Conservation (phyloP, 2,113 vertebrate genomes). For the Gymnogyps californianus region DNA sequence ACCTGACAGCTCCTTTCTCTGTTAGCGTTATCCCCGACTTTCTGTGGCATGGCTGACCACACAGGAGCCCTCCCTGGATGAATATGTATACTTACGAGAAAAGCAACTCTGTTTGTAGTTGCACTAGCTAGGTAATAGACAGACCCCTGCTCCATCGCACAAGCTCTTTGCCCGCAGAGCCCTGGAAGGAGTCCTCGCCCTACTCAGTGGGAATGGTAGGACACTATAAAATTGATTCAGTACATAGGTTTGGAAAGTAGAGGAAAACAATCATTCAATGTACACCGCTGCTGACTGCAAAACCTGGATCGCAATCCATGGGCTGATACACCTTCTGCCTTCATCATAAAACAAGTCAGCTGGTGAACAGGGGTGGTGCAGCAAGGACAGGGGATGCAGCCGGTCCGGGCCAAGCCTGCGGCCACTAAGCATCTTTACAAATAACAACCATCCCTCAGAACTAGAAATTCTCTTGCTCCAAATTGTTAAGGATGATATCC, state of each 20-base stretch:
- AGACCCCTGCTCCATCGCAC: not conserved
- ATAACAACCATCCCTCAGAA: not conserved
- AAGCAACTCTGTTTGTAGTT: not conserved
- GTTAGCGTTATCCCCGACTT: not conserved
- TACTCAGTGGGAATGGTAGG: not conserved
- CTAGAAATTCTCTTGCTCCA: not conserved
- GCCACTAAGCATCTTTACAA: not conserved
- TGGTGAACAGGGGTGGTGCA: not conserved
- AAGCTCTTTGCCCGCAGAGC: not conserved
- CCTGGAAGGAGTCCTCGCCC: not conserved
- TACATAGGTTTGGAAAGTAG: not conserved
- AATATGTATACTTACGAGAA: not conserved
- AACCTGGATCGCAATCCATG: not conserved
- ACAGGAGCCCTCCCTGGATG: not conserved
- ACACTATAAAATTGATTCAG: not conserved
- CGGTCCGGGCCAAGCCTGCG: rapidly evolving
- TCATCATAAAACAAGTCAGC: not conserved
- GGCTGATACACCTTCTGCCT: not conserved
- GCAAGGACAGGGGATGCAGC: not conserved
- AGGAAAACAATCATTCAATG: not conserved
- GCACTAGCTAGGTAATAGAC: not conserved
- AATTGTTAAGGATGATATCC: not conserved
- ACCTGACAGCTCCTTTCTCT: not conserved
- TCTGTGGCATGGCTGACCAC: not conserved
- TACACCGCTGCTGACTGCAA: not conserved